Conservation (phyloP, 1,140 invertebrate genomes). For the Pseudomyrmex dendroicus region DNA sequence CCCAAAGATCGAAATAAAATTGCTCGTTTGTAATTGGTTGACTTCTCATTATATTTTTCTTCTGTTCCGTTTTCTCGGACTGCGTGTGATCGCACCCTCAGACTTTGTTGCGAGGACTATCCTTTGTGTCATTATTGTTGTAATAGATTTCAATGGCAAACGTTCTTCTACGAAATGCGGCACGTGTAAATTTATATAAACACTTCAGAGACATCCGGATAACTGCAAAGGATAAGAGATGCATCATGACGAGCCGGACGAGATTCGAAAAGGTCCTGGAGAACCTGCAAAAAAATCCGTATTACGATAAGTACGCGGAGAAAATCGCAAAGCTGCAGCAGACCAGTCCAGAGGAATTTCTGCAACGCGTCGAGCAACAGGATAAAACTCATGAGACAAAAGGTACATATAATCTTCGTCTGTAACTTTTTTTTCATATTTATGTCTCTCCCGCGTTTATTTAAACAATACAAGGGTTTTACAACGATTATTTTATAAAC, state of each 20-base stretch:
- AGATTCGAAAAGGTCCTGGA: constrained; percentile 87
- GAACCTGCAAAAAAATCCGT: constrained; percentile 91
- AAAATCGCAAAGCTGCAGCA: constrained; percentile 91
- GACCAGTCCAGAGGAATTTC: constrained; percentile 91
- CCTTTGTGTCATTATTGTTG: no score
- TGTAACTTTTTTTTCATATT: not conserved
- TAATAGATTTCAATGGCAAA: constrained; percentile 37
- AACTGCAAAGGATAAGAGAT: constrained; percentile 73
- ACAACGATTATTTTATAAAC: not conserved
- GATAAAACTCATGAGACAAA: constrained; percentile 84
- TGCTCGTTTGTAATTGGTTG: no score
- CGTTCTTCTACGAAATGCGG: constrained; percentile 31
- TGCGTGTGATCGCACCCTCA: no score
- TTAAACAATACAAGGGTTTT: not conserved
- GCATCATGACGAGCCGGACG: constrained; percentile 85
- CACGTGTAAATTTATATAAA: constrained; percentile 14
- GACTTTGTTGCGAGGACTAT: no score
- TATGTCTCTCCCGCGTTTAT: not conserved
- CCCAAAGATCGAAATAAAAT: no score
- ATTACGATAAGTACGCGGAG: constrained; percentile 92
- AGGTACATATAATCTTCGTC: constrained; percentile 73
- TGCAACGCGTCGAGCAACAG: constrained; percentile 88
- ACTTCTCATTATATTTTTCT: no score
- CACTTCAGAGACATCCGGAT: not conserved
- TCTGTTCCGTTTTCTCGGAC: no score